Conservation (phyloP, 2,797 vertebrate genomes). For the Tadarida brasiliensis region DNA sequence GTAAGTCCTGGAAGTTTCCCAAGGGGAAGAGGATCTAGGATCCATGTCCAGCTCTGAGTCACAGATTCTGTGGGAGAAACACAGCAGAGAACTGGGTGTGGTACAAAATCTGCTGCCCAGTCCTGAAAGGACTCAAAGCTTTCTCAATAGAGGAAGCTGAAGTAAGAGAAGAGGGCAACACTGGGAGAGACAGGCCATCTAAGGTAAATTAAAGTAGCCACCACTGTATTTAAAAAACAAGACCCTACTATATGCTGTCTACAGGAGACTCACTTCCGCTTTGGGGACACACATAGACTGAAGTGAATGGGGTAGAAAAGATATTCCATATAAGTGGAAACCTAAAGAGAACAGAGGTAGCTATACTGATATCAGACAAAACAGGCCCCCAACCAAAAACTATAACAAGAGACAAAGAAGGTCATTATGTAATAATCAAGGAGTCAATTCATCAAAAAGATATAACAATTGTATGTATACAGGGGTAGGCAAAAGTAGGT, state of each 20-base stretch:
- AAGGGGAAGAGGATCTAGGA: background rate
- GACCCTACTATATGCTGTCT: background rate
- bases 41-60: background rate
- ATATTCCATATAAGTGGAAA: too few species aligned
- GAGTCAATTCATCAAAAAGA: background rate
- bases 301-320: background rate
- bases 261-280: background rate
- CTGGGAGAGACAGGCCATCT: background rate
- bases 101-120: background rate
- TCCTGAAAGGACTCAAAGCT: background rate
- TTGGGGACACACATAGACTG: background rate
- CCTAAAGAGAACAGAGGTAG: too few species aligned
- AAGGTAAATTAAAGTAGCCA: background rate
- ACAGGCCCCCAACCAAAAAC: background rate
- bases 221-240: background rate
- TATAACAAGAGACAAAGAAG: background rate
- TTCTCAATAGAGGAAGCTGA: background rate
- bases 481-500: too few species aligned
- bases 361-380: background rate
- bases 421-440: background rate
- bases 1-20: background rate
- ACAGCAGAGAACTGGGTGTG: background rate
- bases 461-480: background rate
- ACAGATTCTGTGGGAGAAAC: background rate
- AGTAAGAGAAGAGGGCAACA: background rate